These are phyloP conservation scores for Micrasema minimum DNA, from an alignment of 1,140 invertebrate genomes.

Conservation along the genomic window DNA sequence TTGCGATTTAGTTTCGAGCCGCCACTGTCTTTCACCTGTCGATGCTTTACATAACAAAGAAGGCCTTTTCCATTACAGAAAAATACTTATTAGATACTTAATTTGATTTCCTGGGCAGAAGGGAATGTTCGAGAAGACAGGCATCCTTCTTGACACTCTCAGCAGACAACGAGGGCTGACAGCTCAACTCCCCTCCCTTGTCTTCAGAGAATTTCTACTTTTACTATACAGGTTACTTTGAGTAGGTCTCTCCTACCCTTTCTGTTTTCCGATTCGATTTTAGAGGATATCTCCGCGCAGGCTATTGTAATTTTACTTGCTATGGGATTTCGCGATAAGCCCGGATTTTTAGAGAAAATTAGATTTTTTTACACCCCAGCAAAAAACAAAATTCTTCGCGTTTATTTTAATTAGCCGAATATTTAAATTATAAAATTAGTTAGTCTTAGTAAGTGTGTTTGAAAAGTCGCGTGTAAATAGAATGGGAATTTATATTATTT, in stretches of 20 bases:
- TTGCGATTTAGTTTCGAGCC: no score
- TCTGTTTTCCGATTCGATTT: constrained; percentile 36
- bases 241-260: constrained; percentile 31
- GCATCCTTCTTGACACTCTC: constrained; percentile 38
- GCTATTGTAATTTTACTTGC: constrained; percentile 39
- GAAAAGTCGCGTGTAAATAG: no score
- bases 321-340: constrained; percentile 34
- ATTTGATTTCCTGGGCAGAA: constrained; percentile 29
- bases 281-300: constrained; percentile 20
- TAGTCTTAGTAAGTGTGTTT: no score
- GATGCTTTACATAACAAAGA: constrained; percentile 26
- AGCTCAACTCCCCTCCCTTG: constrained; percentile 33
- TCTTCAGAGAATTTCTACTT: constrained; percentile 38
- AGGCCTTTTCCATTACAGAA: constrained; percentile 8
- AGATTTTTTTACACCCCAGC: constrained; percentile 25
- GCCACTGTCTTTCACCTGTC: not conserved
- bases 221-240: constrained; percentile 32
- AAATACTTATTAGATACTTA: constrained; percentile 28
- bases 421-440: no score
- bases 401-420: constrained; percentile 31
- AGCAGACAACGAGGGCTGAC: constrained; percentile 25
- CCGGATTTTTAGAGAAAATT: constrained; percentile 33
- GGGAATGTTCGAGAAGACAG: constrained; percentile 18
- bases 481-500: no score
- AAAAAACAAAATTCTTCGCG: constrained; percentile 26